These are phyloP conservation scores for Propsilocerus akamusi DNA, from an alignment of 1,140 invertebrate species.

Conservation along the genomic window DNA sequence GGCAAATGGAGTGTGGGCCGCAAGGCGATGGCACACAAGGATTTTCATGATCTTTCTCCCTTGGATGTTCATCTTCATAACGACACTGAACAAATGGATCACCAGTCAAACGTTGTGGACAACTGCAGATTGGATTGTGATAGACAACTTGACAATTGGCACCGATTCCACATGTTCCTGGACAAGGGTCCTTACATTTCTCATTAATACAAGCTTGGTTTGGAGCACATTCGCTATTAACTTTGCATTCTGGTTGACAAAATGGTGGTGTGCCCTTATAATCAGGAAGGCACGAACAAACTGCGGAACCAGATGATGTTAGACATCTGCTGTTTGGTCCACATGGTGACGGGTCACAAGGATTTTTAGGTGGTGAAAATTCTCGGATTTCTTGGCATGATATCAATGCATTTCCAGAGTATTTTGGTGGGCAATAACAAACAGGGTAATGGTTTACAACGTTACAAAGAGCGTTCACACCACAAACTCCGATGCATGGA, in stretches of 20 bases:
- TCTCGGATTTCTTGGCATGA: slow-evolving; percentile 33
- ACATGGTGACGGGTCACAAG: slow-evolving; percentile 56
- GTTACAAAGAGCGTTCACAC: slow-evolving; percentile 50
- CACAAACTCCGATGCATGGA: slow-evolving; percentile 54
- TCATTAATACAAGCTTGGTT: slow-evolving; percentile 59
- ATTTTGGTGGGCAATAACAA: slow-evolving; percentile 52
- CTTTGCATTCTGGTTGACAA: slow-evolving; percentile 62
- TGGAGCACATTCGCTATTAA: slow-evolving; percentile 59
- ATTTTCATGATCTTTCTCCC: slow-evolving; percentile 26
- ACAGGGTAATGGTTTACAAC: slow-evolving; percentile 59
- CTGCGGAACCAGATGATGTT: slow-evolving; percentile 45
- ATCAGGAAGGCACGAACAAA: slow-evolving; percentile 61
- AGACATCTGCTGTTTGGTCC: slow-evolving; percentile 60
- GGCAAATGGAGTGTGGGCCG: slow-evolving; percentile 68
- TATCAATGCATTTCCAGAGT: slow-evolving; percentile 60
- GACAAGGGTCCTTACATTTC: slow-evolving; percentile 58
- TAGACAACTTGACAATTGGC: slow-evolving; percentile 58
- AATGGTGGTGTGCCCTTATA: slow-evolving; percentile 59
- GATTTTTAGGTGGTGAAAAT: slow-evolving; percentile 23
- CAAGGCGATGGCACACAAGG: slow-evolving; percentile 66
- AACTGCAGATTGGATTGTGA: slow-evolving; percentile 67
- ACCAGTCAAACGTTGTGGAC: slow-evolving; percentile 48
- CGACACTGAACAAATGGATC: slow-evolving; percentile 64
- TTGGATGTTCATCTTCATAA: slow-evolving; percentile 23
- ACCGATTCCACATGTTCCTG: slow-evolving; percentile 46